Evolutionary conservation across 1,140 invertebrate genomes (phyloP).

Genomic region (Tenebrio molitor): DNA sequence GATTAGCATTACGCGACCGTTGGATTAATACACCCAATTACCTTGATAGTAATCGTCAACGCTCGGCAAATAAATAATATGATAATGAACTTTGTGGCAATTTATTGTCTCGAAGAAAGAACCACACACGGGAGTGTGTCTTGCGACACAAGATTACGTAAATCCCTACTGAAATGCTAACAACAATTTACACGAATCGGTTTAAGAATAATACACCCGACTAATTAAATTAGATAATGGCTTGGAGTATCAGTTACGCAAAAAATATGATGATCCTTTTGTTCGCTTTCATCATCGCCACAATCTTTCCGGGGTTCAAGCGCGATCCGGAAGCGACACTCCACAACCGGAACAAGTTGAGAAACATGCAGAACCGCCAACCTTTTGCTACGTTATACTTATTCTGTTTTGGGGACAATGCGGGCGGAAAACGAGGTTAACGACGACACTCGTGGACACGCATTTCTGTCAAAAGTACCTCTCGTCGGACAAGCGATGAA

Average conservation of each 20-base stretch:
- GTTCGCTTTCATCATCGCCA: neutral
- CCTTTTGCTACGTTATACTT: constrained; percentile 16
- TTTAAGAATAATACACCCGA: neutral
- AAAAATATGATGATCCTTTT: constrained; percentile 10
- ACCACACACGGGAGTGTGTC: constrained; percentile 5
- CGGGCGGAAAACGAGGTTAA: constrained; percentile 50
- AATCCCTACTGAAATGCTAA: constrained; percentile 12
- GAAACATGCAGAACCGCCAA: constrained; percentile 10
- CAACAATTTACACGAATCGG: constrained; percentile 20
- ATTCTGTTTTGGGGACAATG: constrained; percentile 43
- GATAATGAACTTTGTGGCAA: constrained; percentile 16
- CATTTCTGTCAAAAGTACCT: constrained; percentile 7
- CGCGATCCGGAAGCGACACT: constrained; percentile 5
- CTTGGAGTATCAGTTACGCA: neutral
- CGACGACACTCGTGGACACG: constrained; percentile 28
- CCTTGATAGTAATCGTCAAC: constrained; percentile 3
- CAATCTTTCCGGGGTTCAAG: no score
- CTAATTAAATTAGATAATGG: constrained; percentile 12
- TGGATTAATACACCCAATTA: neutral
- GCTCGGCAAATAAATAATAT: neutral
- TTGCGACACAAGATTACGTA: constrained; percentile 27
- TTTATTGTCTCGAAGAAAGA: neutral
- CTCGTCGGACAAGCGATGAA: neutral
- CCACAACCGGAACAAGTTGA: neutral
- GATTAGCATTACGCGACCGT: neutral